Evolutionary conservation across 35 echinoderm and acorn worm species (phyloP).

Genomic region (Hemicentrotus pulcherrimus): DNA sequence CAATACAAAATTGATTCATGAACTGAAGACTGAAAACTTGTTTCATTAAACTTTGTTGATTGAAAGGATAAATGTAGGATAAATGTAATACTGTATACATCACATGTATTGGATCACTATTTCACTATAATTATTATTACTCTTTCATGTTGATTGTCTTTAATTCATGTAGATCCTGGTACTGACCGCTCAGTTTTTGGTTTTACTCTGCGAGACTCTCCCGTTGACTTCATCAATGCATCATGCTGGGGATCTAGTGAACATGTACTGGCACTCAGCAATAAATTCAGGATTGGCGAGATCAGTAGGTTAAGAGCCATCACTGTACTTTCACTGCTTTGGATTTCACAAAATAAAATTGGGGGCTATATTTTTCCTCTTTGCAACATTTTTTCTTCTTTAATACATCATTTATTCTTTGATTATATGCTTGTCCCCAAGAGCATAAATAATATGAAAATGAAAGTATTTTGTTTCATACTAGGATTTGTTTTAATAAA

Average conservation of each 20-base stretch:
- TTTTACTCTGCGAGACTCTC: conserved; percentile 86
- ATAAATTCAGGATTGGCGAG: conserved; percentile 84
- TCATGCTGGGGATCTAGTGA: conserved; percentile 79
- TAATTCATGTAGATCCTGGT: conserved; percentile 61
- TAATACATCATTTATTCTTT: too few species aligned
- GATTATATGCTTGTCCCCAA: too few species aligned
- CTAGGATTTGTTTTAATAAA: too few species aligned
- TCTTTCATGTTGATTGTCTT: background rate
- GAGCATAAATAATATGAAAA: too few species aligned
- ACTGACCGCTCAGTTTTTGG: conserved; percentile 68
- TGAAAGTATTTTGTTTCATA: too few species aligned
- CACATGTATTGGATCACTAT: background rate
- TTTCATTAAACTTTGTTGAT: background rate
- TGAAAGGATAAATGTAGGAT: background rate
- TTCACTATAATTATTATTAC: background rate
- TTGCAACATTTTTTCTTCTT: too few species aligned
- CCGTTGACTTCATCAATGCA: conserved; percentile 80
- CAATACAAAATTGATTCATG: too few species aligned
- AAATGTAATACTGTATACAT: background rate
- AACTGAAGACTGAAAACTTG: too few species aligned
- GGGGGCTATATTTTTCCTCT: too few species aligned
- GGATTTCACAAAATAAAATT: background rate
- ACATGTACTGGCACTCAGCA: conserved; percentile 66
- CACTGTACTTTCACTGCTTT: background rate
- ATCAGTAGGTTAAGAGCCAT: conserved; percentile 51